Conservation (phyloP, 2,888 invertebrate genomes). For the Xanthostigma xanthostigma region DNA sequence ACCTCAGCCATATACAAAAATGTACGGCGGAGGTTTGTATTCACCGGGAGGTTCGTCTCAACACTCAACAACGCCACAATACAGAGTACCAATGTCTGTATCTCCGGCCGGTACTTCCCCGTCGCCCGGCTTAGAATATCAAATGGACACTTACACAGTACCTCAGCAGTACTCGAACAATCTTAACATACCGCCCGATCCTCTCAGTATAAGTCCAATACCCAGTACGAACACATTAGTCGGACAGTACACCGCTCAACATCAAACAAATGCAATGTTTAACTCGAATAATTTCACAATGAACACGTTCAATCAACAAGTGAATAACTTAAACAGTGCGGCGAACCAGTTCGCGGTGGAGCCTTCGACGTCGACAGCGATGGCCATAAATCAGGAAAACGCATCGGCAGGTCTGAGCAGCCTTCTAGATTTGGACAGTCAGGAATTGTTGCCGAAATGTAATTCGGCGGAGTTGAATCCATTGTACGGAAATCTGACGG, state of each 20-base stretch:
- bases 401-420: conserved; percentile 18
- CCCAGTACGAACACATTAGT: background rate
- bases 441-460: conserved; percentile 23
- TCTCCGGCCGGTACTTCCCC: conserved; percentile 7
- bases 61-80: conserved; percentile 9
- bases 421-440: conserved; percentile 23
- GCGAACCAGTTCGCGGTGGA: conserved; percentile 2
- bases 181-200: background rate
- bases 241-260: background rate
- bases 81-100: conserved; percentile 4
- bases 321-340: background rate
- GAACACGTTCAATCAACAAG: background rate
- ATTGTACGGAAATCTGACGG: conserved; percentile 28
- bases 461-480: conserved; percentile 26
- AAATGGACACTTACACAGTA: background rate
- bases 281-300: background rate
- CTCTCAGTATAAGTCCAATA: background rate
- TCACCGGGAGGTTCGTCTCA: conserved; percentile 5
- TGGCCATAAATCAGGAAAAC: conserved; percentile 13
- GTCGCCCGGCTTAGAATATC: background rate
- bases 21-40: conserved; percentile 15
- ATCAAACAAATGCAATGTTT: background rate
- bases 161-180: background rate
- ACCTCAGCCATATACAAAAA: conserved; percentile 19
- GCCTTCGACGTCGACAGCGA: conserved; percentile 9